These are phyloP conservation scores for Coptodon rendalli DNA, from an alignment of 2,113 vertebrate species.

Conservation along the genomic window DNA sequence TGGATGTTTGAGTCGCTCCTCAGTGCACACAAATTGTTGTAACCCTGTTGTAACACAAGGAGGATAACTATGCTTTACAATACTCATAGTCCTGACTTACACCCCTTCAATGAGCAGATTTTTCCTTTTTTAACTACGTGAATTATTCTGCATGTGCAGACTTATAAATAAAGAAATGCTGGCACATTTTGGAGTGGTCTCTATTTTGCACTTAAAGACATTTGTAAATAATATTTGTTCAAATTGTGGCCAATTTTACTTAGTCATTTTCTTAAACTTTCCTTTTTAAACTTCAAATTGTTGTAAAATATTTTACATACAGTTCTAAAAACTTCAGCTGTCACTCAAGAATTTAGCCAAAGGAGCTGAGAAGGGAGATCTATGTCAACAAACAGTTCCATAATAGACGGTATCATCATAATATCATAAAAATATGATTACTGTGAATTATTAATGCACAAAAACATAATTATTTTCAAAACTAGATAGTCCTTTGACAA, in stretches of 20 bases:
- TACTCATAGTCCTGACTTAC: neutral
- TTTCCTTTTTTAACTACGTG: neutral
- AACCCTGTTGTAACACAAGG: neutral
- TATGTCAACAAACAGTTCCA: neutral
- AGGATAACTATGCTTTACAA: neutral
- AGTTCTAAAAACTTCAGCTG: neutral
- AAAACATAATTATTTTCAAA: neutral
- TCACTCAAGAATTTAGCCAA: neutral
- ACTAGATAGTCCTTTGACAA: neutral
- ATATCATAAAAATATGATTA: neutral
- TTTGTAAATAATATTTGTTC: neutral
- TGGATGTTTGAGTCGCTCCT: neutral
- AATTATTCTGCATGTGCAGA: neutral
- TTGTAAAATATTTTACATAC: neutral
- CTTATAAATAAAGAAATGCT: neutral
- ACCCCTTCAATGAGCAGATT: neutral
- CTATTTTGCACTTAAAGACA: neutral
- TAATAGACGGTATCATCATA: neutral
- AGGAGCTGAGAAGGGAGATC: neutral
- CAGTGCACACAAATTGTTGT: neutral
- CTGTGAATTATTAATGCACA: neutral
- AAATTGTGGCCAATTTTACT: neutral
- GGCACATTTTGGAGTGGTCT: neutral
- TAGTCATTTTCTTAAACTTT: neutral
- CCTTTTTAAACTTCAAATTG: neutral